Conservation (phyloP, 2,888 invertebrate species). For the Fragum sueziense region DNA sequence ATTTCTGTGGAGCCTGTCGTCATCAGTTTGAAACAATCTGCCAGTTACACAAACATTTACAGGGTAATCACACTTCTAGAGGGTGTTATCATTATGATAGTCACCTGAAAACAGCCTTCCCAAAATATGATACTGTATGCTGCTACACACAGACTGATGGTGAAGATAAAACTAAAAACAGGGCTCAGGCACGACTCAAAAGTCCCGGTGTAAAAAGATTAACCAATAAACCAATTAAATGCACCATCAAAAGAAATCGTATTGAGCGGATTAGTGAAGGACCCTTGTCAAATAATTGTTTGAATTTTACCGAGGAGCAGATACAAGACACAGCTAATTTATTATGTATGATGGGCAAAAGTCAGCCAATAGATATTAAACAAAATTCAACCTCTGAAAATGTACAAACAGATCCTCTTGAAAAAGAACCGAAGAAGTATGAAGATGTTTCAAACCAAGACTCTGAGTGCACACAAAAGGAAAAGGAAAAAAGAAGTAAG, state of each 20-base stretch:
- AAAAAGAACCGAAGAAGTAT: no score
- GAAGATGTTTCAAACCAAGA: no score
- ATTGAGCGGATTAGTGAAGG: no score
- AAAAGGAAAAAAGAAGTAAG: no score
- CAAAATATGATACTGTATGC: conserved; percentile 49
- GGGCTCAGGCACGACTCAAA: not conserved
- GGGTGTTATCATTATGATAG: conserved; percentile 53
- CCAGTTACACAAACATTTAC: conserved; percentile 45
- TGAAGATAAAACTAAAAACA: not conserved
- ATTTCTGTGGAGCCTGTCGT: conserved; percentile 42
- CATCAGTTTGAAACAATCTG: conserved; percentile 42
- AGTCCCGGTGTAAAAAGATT: not conserved
- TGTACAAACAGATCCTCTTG: no score
- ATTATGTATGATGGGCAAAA: not conserved
- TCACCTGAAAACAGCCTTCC: conserved; percentile 38
- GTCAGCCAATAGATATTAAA: not conserved
- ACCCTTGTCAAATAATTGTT: not conserved
- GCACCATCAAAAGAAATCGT: no score
- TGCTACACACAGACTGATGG: conserved; percentile 43
- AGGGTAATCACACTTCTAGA: conserved; percentile 25
- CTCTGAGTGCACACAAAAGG: no score
- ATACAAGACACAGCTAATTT: not conserved
- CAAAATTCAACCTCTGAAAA: not conserved
- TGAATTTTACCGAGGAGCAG: not conserved
- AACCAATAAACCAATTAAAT: no score